Conservation (phyloP, 2,888 invertebrate genomes). For the Euzophera pinguis region DNA sequence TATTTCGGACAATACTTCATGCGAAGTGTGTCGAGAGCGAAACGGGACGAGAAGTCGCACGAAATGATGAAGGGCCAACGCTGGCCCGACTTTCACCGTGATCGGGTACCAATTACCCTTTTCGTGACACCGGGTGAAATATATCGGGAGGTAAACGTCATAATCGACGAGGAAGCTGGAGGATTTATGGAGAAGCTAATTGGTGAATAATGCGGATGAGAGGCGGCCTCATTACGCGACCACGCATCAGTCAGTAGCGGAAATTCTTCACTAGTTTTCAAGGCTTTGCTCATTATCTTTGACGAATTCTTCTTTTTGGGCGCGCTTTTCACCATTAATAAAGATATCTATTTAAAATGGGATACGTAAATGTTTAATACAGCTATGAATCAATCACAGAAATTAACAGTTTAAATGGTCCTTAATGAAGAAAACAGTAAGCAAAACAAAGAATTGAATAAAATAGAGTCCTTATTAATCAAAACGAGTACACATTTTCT, state of each 20-base stretch:
- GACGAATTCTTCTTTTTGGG: background rate
- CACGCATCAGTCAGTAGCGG: slow-evolving; percentile 8
- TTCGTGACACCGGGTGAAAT: slow-evolving; percentile 28
- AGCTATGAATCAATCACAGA: background rate
- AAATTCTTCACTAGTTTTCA: slow-evolving; percentile 6
- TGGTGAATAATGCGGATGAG: slow-evolving; percentile 12
- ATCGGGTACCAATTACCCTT: slow-evolving; percentile 55
- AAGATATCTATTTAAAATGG: too few relatives aligned
- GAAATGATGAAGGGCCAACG: slow-evolving; percentile 35
- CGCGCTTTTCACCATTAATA: background rate
- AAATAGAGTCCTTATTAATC: too few relatives aligned
- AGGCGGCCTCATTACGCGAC: slow-evolving; percentile 11
- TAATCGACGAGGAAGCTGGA: slow-evolving; percentile 23
- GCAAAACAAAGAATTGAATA: too few relatives aligned
- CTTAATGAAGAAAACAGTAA: too few relatives aligned
- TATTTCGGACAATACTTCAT: slow-evolving; percentile 17
- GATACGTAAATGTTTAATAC: background rate
- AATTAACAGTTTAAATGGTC: background rate
- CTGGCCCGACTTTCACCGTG: slow-evolving; percentile 52
- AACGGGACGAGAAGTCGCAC: slow-evolving; percentile 37
- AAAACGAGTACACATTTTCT: background rate
- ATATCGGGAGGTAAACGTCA: slow-evolving; percentile 30
- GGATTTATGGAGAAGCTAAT: slow-evolving; percentile 9
- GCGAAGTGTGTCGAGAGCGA: slow-evolving; percentile 19
- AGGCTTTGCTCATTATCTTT: slow-evolving; percentile 10